Base-by-base conservation (phyloP, 2,797 vertebrate genomes). In the Protosalanx chinensis region DNA sequence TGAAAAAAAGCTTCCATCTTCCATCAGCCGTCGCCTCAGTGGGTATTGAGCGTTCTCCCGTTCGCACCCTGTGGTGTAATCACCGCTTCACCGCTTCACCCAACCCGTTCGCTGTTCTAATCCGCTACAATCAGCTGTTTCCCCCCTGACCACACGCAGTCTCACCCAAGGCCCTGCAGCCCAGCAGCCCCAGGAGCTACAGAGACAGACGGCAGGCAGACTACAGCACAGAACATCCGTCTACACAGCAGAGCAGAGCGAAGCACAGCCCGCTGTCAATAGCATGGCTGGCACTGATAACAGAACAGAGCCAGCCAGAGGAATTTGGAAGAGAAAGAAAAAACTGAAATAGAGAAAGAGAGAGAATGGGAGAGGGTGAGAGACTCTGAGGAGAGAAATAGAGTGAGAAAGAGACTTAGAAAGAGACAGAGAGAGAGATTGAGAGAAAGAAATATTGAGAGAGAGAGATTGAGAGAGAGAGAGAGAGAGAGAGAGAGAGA, bases 251-350 rank as follows among this genome's bases (percentile, higher is more conserved):
- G 53, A 60, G 68, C 49, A 20, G 49, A 74, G 69, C 77, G 72
- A 33, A 72, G 72, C 73, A 56, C 37, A 76, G 61, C 32, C 58
- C 62, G 51, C 71, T 67, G 71, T 56, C 67, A 75, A 79, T 63
- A 79, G 68, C 64, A 49, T 49, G 57, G 74, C 74, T 57, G 71
- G 63, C n/a, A 46, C 77, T 80, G 78, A 86, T 87, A 86, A 86
- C 73, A 60, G 41, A 73, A 78, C 64, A 75, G 74, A 76, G 70
- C 6, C 66, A 71, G 16, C 70, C 20, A 76, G 64, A 49, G 66
- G 71, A 71, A 78, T 76, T 65, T 29, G 63, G 35, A 33, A 27
- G 23, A n/a, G 23, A 27, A 27, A 27, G n/a, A 27, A 27, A 63
- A 64, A 72, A 30, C 27, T 10, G 29, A 3, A 32, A 27, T 62